Evolutionary conservation across 1,140 invertebrate genomes (phyloP).

Genomic region (Littorina saxatilis): DNA sequence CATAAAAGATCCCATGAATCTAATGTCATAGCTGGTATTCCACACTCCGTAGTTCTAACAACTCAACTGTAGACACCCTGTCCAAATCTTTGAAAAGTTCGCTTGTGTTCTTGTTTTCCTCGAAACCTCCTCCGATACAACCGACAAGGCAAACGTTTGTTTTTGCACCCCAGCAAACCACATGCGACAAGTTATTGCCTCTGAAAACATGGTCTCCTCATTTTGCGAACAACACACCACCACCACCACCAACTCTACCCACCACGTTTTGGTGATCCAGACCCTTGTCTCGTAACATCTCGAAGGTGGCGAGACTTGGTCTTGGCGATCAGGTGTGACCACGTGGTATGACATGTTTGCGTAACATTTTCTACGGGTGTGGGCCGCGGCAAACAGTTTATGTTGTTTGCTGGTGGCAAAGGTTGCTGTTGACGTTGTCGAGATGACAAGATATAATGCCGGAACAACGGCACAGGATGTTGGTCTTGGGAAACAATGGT

Average conservation of each 20-base stretch:
- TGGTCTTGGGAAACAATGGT: neutral
- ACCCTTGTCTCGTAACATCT: too few species aligned
- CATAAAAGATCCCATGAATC: too few species aligned
- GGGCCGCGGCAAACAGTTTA: constrained; percentile 27
- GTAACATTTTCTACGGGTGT: constrained; percentile 10
- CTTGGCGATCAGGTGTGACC: neutral
- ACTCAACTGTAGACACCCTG: too few species aligned
- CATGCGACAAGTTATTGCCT: constrained; percentile 3
- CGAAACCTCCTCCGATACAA: too few species aligned
- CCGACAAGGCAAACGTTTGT: neutral
- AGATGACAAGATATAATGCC: constrained; percentile 15
- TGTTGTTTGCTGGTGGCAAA: constrained; percentile 7
- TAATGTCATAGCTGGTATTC: too few species aligned
- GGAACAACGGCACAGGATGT: neutral
- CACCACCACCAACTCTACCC: too few species aligned
- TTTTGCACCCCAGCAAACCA: neutral
- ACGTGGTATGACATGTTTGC: constrained; percentile 32
- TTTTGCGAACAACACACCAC: too few species aligned
- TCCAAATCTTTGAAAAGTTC: too few species aligned
- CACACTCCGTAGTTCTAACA: too few species aligned
- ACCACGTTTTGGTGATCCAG: too few species aligned
- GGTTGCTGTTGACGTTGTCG: neutral
- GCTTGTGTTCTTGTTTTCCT: too few species aligned
- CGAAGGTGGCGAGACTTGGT: too few species aligned
- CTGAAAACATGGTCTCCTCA: neutral